A percentile compares a stretch with the other conserved stretches of the same genome.
Conservation (phyloP, 2,888 invertebrate genomes). For the Criorhina ranunculi region DNA sequence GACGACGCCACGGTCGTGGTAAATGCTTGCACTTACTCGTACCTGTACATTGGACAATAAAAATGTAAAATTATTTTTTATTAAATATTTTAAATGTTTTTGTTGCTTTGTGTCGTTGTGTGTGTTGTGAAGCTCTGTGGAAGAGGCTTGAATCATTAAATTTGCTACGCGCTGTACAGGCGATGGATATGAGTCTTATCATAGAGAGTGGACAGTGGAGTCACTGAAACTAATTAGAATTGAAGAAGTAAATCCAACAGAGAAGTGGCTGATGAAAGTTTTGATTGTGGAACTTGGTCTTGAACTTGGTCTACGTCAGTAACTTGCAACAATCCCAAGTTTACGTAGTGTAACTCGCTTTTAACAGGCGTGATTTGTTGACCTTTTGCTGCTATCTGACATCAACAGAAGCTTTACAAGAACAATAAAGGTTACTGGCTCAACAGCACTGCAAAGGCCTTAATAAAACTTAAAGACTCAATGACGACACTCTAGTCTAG, state of each 20-base stretch:
- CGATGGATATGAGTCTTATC: conserved; percentile 26
- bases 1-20: conserved; percentile 40
- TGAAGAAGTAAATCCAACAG: conserved; percentile 35
- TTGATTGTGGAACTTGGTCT: no score
- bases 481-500: no score
- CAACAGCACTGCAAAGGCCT: no score
- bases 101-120: conserved; percentile 33
- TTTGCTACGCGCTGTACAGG: conserved; percentile 21
- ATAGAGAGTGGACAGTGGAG: conserved; percentile 10
- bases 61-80: conserved; percentile 72
- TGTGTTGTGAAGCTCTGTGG: conserved; percentile 27
- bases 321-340: no score
- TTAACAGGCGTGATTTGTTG: no score
- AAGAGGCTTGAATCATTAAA: conserved; percentile 63
- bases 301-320: no score
- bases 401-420: no score
- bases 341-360: no score
- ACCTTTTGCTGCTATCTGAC: no score
- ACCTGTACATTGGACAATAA: conserved; percentile 48
- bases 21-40: conserved; percentile 29
- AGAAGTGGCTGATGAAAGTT: no score
- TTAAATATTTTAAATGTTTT: conserved; percentile 66
- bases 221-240: background rate
- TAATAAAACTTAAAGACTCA: no score
- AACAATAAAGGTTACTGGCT: no score